phyloP scores from a whole-genome alignment of 2,888 invertebrate species.

The Idaea dimidiata region DNA sequence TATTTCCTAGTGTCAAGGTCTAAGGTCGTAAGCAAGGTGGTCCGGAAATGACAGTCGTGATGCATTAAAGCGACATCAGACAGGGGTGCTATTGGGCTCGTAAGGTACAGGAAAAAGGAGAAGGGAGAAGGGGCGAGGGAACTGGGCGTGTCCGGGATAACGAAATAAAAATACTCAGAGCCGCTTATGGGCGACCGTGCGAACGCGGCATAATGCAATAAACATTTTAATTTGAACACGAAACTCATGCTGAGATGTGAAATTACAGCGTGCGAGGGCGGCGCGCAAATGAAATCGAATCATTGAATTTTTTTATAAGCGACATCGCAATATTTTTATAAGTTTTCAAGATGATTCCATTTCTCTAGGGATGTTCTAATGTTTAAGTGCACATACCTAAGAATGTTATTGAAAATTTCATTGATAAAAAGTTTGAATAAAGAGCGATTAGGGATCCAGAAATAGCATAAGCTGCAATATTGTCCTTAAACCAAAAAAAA shows the following conservation, averaged over 20 bases:
- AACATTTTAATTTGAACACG: slow-evolving; percentile 80
- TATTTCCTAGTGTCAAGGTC: slow-evolving; percentile 45
- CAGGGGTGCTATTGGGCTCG: slow-evolving; percentile 64
- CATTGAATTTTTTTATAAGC: slow-evolving; percentile 60
- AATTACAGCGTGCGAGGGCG: slow-evolving; percentile 70
- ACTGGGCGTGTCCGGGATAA: slow-evolving; percentile 66
- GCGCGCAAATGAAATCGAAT: slow-evolving; percentile 66
- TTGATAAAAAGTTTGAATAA: no score
- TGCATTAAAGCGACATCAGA: slow-evolving; percentile 70
- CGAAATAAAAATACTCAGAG: slow-evolving; percentile 75
- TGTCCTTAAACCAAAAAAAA: no score
- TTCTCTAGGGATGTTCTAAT: neutral
- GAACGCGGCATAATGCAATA: slow-evolving; percentile 77
- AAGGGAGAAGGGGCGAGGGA: slow-evolving; percentile 48
- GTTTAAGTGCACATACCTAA: neutral
- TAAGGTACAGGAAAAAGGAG: slow-evolving; percentile 64
- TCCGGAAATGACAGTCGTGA: slow-evolving; percentile 69
- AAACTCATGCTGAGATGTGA: slow-evolving; percentile 77
- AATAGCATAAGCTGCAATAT: no score
- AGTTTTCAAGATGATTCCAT: neutral
- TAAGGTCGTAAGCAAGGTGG: slow-evolving; percentile 27
- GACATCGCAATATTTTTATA: neutral
- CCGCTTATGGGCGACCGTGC: slow-evolving; percentile 66
- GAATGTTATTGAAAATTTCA: neutral
- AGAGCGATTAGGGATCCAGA: no score